Evolutionary conservation across 2,113 vertebrate genomes (phyloP), one percentile per base, ranked within the genome.

Genomic region (Phoxinus phoxinus): DNA sequence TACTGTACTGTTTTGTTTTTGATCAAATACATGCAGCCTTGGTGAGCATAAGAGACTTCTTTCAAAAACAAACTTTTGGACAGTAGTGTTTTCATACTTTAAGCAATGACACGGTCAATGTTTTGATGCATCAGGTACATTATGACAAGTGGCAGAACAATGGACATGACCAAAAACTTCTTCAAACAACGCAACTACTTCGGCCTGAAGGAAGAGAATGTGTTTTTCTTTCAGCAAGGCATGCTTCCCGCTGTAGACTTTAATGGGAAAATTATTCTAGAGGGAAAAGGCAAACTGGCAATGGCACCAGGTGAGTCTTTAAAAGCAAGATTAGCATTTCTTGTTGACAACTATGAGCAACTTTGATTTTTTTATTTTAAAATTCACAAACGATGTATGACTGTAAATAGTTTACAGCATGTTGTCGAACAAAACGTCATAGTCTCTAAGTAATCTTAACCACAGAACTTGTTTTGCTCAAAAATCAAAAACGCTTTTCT

Each of bases 221-320:
- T 99, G 1, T 85, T 98, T 80, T 97, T 99, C 90, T 99, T 99
- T 86, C 97, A 98, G 92, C 98, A 99, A 90, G 97, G 98, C 82
- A 99, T 99, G 98, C 94, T 99, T n/a, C 98, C 98, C 0, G 98
- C 98, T 30, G 93, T 99, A 95, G 96, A 96, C 48, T 98, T 97
- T 83, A 93, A 91, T 35, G 97, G 98, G 72, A 99, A 97, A 91
- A 94, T 99, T 87, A 96, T 99, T 83, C 91, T 99, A 91, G 98
- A 99, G 89, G 95, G 92, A 81, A 97, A 97, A 92, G 94, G 95
- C 86, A 98, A 96, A 92, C 87, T 98, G 81, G 94, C 96, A 77
- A 99, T 99, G 98, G 98, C 98, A 0, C 98, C 98, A 92, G 98
- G 98, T 99, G 84, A 80, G 17, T 37, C 21, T 46, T 32, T 67